These are phyloP conservation scores for Cryptus viduatorius DNA, from an alignment of 2,888 invertebrate genomes.

Conservation along the genomic window DNA sequence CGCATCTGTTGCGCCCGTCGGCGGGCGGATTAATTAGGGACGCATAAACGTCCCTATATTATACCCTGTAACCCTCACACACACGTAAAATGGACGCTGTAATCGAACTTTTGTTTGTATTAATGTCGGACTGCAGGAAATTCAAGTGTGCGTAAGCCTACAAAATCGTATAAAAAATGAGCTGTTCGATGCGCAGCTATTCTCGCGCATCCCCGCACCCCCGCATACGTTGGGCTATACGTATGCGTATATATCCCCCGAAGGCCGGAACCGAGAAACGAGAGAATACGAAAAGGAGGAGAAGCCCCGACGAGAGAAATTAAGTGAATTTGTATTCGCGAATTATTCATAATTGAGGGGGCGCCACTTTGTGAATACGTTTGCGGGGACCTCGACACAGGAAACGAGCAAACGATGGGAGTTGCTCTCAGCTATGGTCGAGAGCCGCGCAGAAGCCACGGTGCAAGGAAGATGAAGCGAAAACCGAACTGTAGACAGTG, in stretches of 20 bases:
- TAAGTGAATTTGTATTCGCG: constrained; percentile 79
- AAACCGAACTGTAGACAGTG: constrained; percentile 12
- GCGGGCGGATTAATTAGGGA: constrained; percentile 78
- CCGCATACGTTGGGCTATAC: constrained; percentile 26
- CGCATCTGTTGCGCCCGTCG: constrained; percentile 78
- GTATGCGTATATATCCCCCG: constrained; percentile 41
- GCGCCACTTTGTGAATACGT: constrained; percentile 75
- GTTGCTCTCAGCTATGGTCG: constrained; percentile 4
- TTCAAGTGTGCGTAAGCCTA: not conserved
- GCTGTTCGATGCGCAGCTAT: constrained; percentile 56
- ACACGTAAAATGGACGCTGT: constrained; percentile 17
- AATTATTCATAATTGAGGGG: constrained; percentile 83
- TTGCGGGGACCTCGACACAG: constrained; percentile 61
- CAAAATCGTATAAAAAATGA: constrained; percentile 7
- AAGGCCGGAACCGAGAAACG: constrained; percentile 51
- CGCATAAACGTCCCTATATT: constrained; percentile 69
- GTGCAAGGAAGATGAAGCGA: constrained; percentile 26
- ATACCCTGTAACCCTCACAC: constrained; percentile 20
- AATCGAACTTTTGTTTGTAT: constrained; percentile 48
- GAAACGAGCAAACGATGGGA: constrained; percentile 56
- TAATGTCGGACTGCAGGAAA: constrained; percentile 40
- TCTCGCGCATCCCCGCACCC: constrained; percentile 47
- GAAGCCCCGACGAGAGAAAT: constrained; percentile 73
- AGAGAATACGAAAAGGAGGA: constrained; percentile 46
- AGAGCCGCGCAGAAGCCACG: not conserved